Evolutionary conservation across 2,113 vertebrate species (phyloP), one percentile per base, ranked within the genome.

Genomic region (Oriolus oriolus): DNA sequence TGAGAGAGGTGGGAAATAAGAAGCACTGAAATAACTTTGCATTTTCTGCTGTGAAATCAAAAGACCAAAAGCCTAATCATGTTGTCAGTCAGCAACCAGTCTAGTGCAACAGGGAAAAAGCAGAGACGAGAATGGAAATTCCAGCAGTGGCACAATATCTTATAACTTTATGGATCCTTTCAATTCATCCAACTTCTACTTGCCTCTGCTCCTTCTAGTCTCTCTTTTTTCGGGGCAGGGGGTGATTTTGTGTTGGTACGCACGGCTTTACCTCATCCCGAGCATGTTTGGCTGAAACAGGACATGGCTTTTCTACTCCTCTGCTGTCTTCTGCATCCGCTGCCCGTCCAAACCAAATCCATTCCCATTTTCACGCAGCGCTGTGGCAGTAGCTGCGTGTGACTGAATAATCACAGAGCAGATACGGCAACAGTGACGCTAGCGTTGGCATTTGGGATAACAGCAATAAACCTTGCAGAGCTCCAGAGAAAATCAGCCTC

Each of bases 211-310:
- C 16, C 39, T 59, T 61, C 8, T 23, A 41, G 12, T 10, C 2
- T 53, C 10, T 81, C 10, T 47, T 78, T 16, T 68, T 9, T 23
- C 6, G 2, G 18, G 37, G 7, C 8, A 12, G 39, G 39, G 39
- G 9, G 39, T 39, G 39, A 75, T 16, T 53, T 4, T 45, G 16
- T 49, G 16, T 8, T 53, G 30, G 2, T 13, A 24, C 39, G 9
- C 1, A 1, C 12, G 7, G 8, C 17, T 88, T 68, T 63, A 52
- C 33, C 39, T 28, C 9, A 8, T 17, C 21, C n/a, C 0, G 0
- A 73, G 10, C 13, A 26, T 39, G 90, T 90, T 74, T 74, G 27
- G 8, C 24, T 86, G 60, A 84, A 71, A 64, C 3, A 1, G 7
- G 41, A 33, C 9, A 5, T 9, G 7, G 21, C 7, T 86, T 86